Conservation (phyloP, 2,888 invertebrate species). For the Drosophila hamatofila region DNA sequence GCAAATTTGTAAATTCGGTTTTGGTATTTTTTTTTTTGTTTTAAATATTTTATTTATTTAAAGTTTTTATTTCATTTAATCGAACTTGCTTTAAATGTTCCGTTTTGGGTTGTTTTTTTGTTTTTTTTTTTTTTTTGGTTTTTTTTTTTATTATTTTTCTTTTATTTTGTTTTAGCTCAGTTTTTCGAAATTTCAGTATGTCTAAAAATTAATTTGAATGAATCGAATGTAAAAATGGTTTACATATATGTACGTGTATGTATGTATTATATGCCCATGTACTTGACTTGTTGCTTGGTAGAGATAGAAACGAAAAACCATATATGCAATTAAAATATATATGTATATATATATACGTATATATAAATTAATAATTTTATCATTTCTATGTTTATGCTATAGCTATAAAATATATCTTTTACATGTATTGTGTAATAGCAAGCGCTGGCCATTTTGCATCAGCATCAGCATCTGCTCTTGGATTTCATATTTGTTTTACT, state of each 20-base stretch:
- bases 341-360: slow-evolving; percentile 45
- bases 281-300: slow-evolving; percentile 54
- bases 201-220: slow-evolving; percentile 78
- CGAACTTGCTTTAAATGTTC: slow-evolving; percentile 40
- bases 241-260: slow-evolving; percentile 57
- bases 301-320: slow-evolving; percentile 73
- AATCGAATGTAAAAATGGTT: slow-evolving; percentile 76
- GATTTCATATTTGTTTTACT: slow-evolving; percentile 9
- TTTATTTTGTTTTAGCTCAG: slow-evolving; percentile 39
- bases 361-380: slow-evolving; percentile 70
- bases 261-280: slow-evolving; percentile 52
- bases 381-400: slow-evolving; percentile 72
- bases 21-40: slow-evolving; percentile 48
- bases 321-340: slow-evolving; percentile 70
- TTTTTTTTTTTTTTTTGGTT: background rate
- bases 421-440: slow-evolving; percentile 73
- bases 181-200: slow-evolving; percentile 71
- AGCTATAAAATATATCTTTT: slow-evolving; percentile 76
- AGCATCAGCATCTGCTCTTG: slow-evolving; percentile 57
- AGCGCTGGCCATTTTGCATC: slow-evolving; percentile 57
- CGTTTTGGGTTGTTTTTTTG: slow-evolving; percentile 27
- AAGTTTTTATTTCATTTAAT: slow-evolving; percentile 78
- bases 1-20: background rate
- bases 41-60: slow-evolving; percentile 77
- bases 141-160: background rate